Percentiles rank a stretch among this genome's conserved stretches.
Evolutionary conservation across 2,797 vertebrate genomes (phyloP).

Genomic region (Pantherophis alleghaniensis): DNA sequence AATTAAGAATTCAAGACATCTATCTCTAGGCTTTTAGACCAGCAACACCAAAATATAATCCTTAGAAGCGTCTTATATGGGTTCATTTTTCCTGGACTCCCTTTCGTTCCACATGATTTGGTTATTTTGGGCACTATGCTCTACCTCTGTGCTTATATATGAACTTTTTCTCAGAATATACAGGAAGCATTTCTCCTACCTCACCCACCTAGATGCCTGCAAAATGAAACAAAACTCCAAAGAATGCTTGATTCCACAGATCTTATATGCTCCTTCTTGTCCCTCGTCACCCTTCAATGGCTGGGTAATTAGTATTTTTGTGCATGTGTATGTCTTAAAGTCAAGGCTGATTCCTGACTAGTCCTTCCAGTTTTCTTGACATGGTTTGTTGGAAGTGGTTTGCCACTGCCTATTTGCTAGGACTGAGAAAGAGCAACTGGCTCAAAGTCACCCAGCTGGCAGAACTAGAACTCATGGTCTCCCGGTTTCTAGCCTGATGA

Average conservation of each 20-base stretch:
- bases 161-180: background rate
- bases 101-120: background rate
- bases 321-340: background rate
- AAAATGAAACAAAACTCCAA: background rate
- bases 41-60: background rate
- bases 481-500: background rate
- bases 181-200: too few relatives aligned
- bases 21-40: background rate
- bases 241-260: background rate
- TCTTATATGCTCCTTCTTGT: background rate
- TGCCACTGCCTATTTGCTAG: background rate
- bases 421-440: background rate
- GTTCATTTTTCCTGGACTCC: background rate
- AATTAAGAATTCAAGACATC: background rate
- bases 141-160: background rate
- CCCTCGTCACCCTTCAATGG: background rate
- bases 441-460: background rate
- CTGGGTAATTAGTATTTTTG: background rate
- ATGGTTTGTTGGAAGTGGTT: background rate
- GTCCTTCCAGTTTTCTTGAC: background rate
- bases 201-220: background rate
- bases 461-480: background rate
- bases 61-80: background rate
- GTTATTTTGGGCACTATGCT: background rate
- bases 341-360: background rate